phyloP scores from a whole-genome alignment of 2,888 invertebrate species.

The Imbricaverruca yamaguchii region DNA sequence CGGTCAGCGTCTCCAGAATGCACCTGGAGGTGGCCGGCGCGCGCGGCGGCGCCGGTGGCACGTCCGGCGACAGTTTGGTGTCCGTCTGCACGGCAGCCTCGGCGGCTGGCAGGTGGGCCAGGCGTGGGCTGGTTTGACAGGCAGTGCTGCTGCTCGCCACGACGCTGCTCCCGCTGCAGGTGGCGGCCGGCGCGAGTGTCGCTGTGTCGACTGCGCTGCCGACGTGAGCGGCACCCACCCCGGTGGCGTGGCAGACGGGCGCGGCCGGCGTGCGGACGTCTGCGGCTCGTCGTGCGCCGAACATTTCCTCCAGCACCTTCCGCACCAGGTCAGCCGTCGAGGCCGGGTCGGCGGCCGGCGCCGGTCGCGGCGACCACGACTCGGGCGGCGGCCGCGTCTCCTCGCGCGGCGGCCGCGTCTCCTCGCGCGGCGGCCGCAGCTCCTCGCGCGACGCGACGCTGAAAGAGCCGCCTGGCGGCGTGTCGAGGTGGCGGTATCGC shows the following conservation, averaged over 20 bases:
- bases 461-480: neutral
- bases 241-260: no score
- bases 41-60: neutral
- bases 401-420: no score
- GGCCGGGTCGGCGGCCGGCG: neutral
- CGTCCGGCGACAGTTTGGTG: neutral
- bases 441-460: neutral
- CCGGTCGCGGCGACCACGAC: no score
- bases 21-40: neutral
- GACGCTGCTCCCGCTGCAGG: no score
- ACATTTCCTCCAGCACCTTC: constrained; percentile 7
- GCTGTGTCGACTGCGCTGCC: no score
- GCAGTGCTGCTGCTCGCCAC: neutral
- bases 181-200: no score
- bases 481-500: neutral
- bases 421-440: neutral
- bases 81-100: neutral
- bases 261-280: neutral
- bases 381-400: no score
- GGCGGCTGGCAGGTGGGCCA: neutral
- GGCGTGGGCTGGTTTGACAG: neutral
- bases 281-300: neutral
- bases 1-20: neutral
- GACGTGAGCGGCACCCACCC: no score
- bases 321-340: neutral